phyloP scores from a whole-genome alignment of 2,113 vertebrate species.

The Rynchops niger region DNA sequence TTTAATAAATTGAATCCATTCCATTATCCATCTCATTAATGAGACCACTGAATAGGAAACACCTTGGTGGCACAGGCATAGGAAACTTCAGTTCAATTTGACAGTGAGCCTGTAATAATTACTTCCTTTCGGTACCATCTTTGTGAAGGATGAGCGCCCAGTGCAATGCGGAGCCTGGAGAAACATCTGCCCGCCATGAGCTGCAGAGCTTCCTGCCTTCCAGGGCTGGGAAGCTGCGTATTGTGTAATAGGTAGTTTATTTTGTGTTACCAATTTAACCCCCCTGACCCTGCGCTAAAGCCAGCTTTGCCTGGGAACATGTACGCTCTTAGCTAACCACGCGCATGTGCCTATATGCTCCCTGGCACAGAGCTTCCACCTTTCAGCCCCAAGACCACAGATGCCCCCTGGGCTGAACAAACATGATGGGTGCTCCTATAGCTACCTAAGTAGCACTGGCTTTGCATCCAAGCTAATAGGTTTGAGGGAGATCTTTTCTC shows the following conservation, averaged over 20 bases:
- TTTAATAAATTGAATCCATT: conserved; percentile 34
- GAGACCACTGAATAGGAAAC: conserved; percentile 28
- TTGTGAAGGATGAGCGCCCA: not conserved
- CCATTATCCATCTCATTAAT: conserved; percentile 34
- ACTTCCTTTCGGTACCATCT: not conserved
- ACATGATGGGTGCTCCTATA: not conserved
- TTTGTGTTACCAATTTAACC: not conserved
- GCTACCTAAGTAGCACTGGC: not conserved
- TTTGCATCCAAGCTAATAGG: not conserved
- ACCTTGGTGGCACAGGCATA: not conserved
- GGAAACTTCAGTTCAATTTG: not conserved
- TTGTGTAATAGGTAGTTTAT: not conserved
- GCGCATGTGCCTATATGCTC: rapidly evolving
- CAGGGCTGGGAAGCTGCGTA: rapidly evolving
- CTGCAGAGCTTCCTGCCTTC: not conserved
- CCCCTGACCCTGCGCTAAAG: not conserved
- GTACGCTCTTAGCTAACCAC: not conserved
- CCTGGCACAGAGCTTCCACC: not conserved
- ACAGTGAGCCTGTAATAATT: not conserved
- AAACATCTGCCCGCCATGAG: not conserved
- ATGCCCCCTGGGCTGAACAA: not conserved
- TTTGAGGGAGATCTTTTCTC: not conserved
- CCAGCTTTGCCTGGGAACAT: not conserved
- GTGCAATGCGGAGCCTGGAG: not conserved
- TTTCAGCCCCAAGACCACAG: not conserved